Evolutionary conservation across 2,797 vertebrate genomes (phyloP).

Genomic region (Neomorphus geoffroyi): DNA sequence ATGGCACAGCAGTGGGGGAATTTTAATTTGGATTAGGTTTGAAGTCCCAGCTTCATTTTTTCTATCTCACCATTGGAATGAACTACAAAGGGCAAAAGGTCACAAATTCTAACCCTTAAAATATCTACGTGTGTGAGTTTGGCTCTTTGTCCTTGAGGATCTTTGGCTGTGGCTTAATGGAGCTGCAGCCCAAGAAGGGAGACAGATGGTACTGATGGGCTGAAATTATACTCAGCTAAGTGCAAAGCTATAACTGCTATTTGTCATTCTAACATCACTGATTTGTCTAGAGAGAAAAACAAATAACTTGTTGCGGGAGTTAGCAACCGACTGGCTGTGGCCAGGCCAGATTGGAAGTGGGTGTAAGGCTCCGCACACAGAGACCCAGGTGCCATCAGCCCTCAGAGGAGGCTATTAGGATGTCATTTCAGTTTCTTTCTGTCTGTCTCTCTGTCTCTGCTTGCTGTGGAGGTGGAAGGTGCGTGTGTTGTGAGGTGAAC

Average conservation of each 20-base stretch:
- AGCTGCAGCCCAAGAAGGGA: conserved; percentile 52
- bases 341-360: conserved; percentile 68
- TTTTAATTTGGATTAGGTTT: not conserved
- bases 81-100: not conserved
- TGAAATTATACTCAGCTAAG: conserved; percentile 70
- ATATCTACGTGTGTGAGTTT: not conserved
- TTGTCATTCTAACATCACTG: conserved; percentile 68
- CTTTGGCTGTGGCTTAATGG: conserved; percentile 38
- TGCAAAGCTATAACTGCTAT: conserved; percentile 70
- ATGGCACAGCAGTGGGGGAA: not conserved
- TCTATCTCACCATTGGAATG: not conserved
- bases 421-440: conserved; percentile 57
- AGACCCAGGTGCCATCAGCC: conserved; percentile 63
- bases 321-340: conserved; percentile 44
- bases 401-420: conserved; percentile 55
- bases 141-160: conserved; percentile 58
- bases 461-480: conserved; percentile 63
- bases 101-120: not conserved
- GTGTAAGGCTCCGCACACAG: conserved; percentile 54
- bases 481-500: conserved; percentile 54
- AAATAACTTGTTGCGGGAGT: conserved; percentile 70
- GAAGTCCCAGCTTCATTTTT: not conserved
- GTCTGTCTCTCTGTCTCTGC: conserved; percentile 14
- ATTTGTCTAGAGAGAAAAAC: conserved; percentile 69
- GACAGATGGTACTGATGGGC: conserved; percentile 69